Evolutionary conservation across 1,140 invertebrate species (phyloP).

Genomic region (Amyelois transitella): DNA sequence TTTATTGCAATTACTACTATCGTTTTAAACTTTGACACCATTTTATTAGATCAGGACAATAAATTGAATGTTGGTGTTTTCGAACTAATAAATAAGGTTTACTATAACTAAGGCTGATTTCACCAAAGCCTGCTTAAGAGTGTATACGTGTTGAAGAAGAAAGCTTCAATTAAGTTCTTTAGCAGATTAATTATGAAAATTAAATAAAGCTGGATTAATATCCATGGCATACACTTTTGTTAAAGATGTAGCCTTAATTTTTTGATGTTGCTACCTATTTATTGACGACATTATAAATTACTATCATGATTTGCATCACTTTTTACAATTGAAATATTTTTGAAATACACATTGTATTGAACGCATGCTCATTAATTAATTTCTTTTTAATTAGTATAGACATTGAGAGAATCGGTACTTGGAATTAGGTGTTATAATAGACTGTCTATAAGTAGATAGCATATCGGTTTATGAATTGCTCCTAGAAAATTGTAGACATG

Average conservation of each 20-base stretch:
- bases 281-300: neutral
- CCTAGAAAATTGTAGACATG: slow-evolving; percentile 11
- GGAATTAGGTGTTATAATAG: slow-evolving; percentile 7
- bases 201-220: too few species aligned
- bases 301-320: neutral
- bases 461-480: slow-evolving; percentile 11
- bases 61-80: slow-evolving; percentile 10
- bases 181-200: too few species aligned
- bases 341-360: neutral
- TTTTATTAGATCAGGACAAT: slow-evolving; percentile 23
- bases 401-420: neutral
- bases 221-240: neutral
- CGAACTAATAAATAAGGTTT: neutral
- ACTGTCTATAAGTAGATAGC: slow-evolving; percentile 10
- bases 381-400: neutral
- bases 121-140: neutral
- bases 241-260: neutral
- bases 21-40: slow-evolving; percentile 22
- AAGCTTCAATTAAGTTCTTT: too few species aligned
- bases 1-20: slow-evolving; percentile 36
- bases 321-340: neutral
- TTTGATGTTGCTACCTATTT: slow-evolving; percentile 5
- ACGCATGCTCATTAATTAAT: neutral
- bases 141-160: too few species aligned
- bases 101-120: neutral